phyloP scores from a whole-genome alignment of 64 coral and sea anemone genomes.

The Anthopleura sola region DNA sequence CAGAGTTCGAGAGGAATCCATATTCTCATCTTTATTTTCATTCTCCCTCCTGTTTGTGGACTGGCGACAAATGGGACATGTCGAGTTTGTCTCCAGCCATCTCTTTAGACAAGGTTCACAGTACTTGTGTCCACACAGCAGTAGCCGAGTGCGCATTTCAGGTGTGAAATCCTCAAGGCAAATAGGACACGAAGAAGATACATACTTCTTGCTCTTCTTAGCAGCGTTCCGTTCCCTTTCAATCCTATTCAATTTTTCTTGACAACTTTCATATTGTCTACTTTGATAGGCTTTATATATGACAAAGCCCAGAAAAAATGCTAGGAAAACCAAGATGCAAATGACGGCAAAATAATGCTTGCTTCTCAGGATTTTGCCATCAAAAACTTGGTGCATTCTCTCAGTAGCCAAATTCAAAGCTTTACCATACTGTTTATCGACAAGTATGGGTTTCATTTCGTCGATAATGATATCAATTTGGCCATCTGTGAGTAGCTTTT shows the following conservation, averaged over 20 bases:
- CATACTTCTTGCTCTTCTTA: conserved; percentile 51
- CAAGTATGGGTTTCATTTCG: conserved; percentile 64
- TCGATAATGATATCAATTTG: conserved; percentile 80
- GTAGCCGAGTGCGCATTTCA: conserved; percentile 34
- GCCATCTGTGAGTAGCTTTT: conserved; percentile 51
- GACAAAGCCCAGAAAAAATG: neutral
- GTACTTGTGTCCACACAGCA: conserved; percentile 90
- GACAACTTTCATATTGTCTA: conserved; percentile 40
- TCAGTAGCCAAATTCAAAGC: conserved; percentile 48
- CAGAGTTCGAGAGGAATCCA: neutral
- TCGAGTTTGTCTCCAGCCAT: conserved; percentile 71
- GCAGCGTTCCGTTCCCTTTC: conserved; percentile 69
- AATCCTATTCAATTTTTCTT: conserved; percentile 67
- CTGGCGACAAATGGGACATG: conserved; percentile 85
- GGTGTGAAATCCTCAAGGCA: conserved; percentile 77
- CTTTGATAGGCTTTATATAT: conserved; percentile 20
- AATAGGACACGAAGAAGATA: conserved; percentile 66
- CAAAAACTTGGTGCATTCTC: conserved; percentile 75
- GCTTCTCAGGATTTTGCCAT: conserved; percentile 45
- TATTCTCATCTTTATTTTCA: neutral
- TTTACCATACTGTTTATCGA: conserved; percentile 36
- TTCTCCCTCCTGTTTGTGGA: neutral
- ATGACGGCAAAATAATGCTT: neutral
- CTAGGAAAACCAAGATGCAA: neutral
- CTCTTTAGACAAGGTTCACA: conserved; percentile 77